A percentile compares a stretch with the other conserved stretches of the same genome.
phyloP scores from a whole-genome alignment of 1,140 invertebrate genomes.

The Magallana ariakensis region DNA sequence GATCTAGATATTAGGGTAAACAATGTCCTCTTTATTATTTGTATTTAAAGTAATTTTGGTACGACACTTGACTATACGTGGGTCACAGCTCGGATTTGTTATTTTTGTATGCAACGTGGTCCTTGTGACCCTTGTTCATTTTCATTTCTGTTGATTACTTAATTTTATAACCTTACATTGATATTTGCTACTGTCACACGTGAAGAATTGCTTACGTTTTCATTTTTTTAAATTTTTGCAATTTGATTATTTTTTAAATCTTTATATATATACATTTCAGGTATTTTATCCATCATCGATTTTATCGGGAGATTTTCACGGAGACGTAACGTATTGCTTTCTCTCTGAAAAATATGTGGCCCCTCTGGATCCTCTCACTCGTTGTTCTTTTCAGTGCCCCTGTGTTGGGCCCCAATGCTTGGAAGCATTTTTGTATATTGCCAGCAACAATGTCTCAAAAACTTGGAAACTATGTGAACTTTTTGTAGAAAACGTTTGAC shows the following conservation, averaged over 20 bases:
- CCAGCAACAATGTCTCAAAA: background rate
- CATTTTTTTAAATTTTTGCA: too few relatives aligned
- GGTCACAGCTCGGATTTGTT: background rate
- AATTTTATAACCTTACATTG: background rate
- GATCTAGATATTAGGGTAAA: background rate
- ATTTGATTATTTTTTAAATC: too few relatives aligned
- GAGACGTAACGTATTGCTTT: background rate
- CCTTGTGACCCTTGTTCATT: background rate
- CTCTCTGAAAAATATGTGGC: background rate
- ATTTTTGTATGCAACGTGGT: background rate
- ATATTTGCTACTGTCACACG: too few relatives aligned
- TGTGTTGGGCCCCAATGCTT: background rate
- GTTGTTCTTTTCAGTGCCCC: background rate
- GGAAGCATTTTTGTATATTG: background rate
- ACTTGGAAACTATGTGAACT: constrained; percentile 5
- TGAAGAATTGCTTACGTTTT: too few relatives aligned
- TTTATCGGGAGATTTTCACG: background rate
- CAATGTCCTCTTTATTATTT: background rate
- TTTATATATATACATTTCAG: background rate
- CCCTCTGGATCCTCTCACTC: background rate
- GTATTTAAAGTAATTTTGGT: background rate
- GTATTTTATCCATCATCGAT: background rate
- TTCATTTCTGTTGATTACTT: background rate
- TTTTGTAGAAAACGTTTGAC: background rate
- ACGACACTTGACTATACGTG: background rate